A percentile compares a stretch with the other conserved stretches of the same genome.
phyloP scores from a whole-genome alignment of 2,113 vertebrate genomes.

The Tragelaphus strepsiceros region DNA sequence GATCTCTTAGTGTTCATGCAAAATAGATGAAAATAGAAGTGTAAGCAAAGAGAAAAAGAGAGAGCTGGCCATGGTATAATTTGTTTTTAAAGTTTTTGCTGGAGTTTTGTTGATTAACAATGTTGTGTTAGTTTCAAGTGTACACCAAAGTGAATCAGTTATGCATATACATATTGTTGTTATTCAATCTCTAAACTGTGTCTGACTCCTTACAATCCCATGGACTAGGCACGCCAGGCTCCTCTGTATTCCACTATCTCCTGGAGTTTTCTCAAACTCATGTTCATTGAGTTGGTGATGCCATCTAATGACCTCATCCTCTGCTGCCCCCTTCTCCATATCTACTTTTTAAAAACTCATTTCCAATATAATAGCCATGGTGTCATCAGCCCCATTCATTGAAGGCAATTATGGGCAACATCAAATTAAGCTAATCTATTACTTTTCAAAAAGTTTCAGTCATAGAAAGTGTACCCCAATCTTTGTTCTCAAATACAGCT shows the following conservation, averaged over 20 bases:
- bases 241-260: neutral
- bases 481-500: neutral
- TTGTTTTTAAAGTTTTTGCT: neutral
- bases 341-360: neutral
- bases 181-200: neutral
- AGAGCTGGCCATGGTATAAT: neutral
- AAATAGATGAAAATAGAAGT: neutral
- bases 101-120: neutral
- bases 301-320: neutral
- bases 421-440: neutral
- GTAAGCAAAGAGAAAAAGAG: neutral
- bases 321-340: neutral
- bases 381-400: neutral
- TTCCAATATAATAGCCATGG: neutral
- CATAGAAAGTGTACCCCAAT: neutral
- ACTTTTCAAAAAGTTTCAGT: neutral
- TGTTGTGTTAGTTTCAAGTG: neutral
- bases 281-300: neutral
- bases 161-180: neutral
- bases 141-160: neutral
- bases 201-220: neutral
- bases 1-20: neutral
- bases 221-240: neutral
- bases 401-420: neutral
- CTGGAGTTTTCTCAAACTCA: neutral